Conservation (phyloP, 92 coral and sea anemone species). For the Phenganax subtilis region DNA sequence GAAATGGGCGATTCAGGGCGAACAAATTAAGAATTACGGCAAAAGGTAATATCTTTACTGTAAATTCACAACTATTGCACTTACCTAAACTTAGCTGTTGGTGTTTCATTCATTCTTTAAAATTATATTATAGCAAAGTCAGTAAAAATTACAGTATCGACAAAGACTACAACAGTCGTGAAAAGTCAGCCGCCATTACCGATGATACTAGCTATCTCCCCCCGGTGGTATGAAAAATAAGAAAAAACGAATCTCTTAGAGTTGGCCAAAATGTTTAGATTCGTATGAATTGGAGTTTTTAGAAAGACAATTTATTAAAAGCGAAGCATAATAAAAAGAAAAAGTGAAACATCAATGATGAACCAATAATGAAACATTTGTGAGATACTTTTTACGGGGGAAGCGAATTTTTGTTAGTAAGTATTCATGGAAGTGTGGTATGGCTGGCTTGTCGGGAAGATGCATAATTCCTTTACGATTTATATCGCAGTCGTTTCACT, state of each 20-base stretch:
- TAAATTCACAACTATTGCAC: not conserved
- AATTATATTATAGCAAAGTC: not conserved
- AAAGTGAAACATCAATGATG: too few species aligned
- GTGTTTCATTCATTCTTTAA: slow-evolving; percentile 6
- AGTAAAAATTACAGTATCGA: not conserved
- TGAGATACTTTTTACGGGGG: not conserved
- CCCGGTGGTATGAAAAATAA: not conserved
- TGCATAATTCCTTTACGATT: slow-evolving; percentile 12
- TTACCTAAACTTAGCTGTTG: slow-evolving; percentile 20
- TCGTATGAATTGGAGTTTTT: too few species aligned
- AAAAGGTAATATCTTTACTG: too few species aligned
- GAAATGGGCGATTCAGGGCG: too few species aligned
- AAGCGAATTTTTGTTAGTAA: not conserved
- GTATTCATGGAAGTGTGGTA: not conserved
- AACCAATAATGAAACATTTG: too few species aligned
- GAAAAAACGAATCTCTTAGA: too few species aligned
- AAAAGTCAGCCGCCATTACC: not conserved
- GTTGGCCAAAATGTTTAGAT: too few species aligned
- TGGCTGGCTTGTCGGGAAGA: slow-evolving; percentile 15
- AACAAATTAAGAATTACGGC: too few species aligned
- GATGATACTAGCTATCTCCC: not conserved
- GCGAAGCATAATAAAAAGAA: too few species aligned
- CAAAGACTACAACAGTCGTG: too few species aligned
- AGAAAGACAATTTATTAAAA: too few species aligned
- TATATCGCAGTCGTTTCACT: not conserved